phyloP scores from a whole-genome alignment of 1,140 invertebrate genomes.

The Drosophila kepulauana region DNA sequence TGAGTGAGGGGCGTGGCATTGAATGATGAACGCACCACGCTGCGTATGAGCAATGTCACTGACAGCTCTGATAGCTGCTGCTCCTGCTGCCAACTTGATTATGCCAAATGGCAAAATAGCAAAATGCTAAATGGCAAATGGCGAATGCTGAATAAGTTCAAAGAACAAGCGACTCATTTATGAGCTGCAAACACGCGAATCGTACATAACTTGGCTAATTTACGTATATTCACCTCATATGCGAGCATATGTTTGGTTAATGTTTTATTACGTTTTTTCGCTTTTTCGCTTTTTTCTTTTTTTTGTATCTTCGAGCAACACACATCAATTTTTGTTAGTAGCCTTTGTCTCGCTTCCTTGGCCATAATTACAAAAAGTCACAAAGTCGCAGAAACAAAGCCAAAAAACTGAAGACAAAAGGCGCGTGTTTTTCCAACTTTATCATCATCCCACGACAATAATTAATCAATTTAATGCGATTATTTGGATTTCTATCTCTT shows the following conservation, averaged over 20 bases:
- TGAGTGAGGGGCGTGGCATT: constrained; percentile 25
- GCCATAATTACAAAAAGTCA: constrained; percentile 17
- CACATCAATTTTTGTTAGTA: constrained; percentile 6
- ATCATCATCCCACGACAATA: constrained; percentile 23
- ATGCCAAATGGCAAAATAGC: constrained; percentile 21
- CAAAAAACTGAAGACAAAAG: constrained; percentile 47
- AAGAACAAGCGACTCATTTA: constrained; percentile 48
- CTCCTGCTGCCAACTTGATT: constrained; percentile 25
- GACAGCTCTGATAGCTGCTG: not conserved
- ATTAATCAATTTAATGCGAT: constrained; percentile 76
- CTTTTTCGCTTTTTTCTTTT: not conserved
- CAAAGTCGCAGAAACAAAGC: constrained; percentile 1
- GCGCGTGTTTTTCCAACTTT: constrained; percentile 27
- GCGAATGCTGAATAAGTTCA: constrained; percentile 16
- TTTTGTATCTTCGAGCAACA: not conserved
- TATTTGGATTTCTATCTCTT: constrained; percentile 51
- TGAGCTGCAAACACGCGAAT: constrained; percentile 55
- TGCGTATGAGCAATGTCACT: constrained; percentile 46
- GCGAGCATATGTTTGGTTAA: constrained; percentile 58
- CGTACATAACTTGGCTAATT: constrained; percentile 68
- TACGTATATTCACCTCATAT: constrained; percentile 34
- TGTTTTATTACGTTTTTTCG: constrained; percentile 30
- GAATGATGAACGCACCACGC: constrained; percentile 60
- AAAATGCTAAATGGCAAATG: not conserved
- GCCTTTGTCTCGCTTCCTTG: not conserved